Evolutionary conservation across 2,888 invertebrate genomes (phyloP).

Genomic region (Hybos culiciformis): DNA sequence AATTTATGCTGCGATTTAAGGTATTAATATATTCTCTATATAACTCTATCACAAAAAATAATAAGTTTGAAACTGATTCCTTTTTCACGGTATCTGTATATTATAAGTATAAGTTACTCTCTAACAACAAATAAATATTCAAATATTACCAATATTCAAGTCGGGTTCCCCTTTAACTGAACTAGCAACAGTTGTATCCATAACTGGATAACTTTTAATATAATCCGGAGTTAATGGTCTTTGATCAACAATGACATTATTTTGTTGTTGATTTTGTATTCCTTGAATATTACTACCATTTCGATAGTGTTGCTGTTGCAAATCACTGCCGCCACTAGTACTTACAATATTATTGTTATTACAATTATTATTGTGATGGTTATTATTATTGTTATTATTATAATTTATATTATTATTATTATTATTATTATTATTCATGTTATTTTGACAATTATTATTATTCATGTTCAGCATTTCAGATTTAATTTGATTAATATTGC

Average conservation of each 20-base stretch:
- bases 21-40: too few relatives aligned
- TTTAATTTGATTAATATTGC: not conserved
- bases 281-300: slow-evolving; percentile 15
- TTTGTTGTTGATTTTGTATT: not conserved
- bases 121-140: not conserved
- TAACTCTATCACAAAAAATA: too few relatives aligned
- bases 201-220: slow-evolving; percentile 35
- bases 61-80: too few relatives aligned
- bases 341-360: slow-evolving; percentile 5
- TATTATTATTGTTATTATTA: slow-evolving; percentile 6
- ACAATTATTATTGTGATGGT: slow-evolving; percentile 10
- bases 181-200: slow-evolving; percentile 37
- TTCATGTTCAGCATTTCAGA: too few relatives aligned
- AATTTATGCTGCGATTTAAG: too few relatives aligned
- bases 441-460: slow-evolving; percentile 8
- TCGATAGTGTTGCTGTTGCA: slow-evolving; percentile 10
- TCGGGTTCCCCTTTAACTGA: slow-evolving; percentile 36
- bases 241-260: slow-evolving; percentile 23
- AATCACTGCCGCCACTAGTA: slow-evolving; percentile 5
- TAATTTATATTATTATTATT: slow-evolving; percentile 8
- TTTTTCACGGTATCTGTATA: slow-evolving; percentile 2
- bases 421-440: slow-evolving; percentile 6
- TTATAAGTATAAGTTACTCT: too few relatives aligned
- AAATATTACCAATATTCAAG: slow-evolving; percentile 33
- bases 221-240: slow-evolving; percentile 35